A percentile compares a stretch with the other conserved stretches of the same genome.
Conservation (phyloP, 2,797 vertebrate species). For the Dallia pectoralis region DNA sequence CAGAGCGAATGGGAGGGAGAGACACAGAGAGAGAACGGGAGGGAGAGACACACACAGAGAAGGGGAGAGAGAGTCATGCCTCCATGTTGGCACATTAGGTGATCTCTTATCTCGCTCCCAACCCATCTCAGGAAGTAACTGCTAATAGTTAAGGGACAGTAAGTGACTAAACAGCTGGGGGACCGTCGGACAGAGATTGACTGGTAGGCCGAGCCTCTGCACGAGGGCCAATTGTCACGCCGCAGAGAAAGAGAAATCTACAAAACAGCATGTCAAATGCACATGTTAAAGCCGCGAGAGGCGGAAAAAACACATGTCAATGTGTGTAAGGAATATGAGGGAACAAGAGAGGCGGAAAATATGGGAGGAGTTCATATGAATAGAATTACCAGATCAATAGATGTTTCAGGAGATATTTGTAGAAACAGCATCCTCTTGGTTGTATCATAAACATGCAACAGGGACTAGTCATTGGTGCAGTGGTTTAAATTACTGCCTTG, state of each 20-base stretch:
- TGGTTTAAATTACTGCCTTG: no score
- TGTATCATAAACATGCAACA: no score
- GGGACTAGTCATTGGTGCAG: no score
- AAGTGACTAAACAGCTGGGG: slow-evolving; percentile 2
- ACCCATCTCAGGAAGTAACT: not conserved
- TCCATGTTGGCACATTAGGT: no score
- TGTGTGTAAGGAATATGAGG: not conserved
- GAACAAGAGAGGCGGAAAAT: not conserved
- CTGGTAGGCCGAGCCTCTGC: not conserved
- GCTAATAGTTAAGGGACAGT: not conserved
- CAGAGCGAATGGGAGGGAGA: no score
- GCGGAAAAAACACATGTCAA: not conserved
- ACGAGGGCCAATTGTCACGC: not conserved
- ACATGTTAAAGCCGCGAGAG: not conserved
- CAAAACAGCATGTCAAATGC: slow-evolving; percentile 4
- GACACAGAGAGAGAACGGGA: no score
- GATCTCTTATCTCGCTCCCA: not conserved
- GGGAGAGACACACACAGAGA: no score
- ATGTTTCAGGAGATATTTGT: no score
- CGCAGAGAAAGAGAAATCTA: not conserved
- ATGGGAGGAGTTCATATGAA: no score
- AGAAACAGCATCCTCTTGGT: no score
- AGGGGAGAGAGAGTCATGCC: no score
- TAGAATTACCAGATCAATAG: no score
- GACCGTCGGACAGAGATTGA: not conserved